These are phyloP conservation scores for Perccottus glenii DNA, from an alignment of 2,113 vertebrate species.

Conservation along the genomic window DNA sequence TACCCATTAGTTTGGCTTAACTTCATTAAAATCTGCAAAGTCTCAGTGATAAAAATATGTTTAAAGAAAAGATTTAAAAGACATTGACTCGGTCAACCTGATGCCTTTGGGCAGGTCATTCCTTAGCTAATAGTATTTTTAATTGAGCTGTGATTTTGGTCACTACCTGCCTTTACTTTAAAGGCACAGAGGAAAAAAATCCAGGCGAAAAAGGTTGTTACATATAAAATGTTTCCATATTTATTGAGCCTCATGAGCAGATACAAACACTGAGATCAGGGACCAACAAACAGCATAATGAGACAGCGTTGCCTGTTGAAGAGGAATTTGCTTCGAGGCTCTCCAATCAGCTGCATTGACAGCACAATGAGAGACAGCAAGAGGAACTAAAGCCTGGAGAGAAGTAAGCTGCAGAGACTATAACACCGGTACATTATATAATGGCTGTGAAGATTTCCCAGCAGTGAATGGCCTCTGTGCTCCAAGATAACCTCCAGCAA, in stretches of 20 bases:
- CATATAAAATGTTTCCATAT: neutral
- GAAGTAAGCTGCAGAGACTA: conserved; percentile 24
- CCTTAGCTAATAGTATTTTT: too few relatives aligned
- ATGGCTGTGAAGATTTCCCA: conserved; percentile 33
- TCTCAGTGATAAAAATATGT: too few relatives aligned
- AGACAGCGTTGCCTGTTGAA: conserved; percentile 6
- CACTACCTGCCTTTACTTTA: too few relatives aligned
- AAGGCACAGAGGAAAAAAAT: too few relatives aligned
- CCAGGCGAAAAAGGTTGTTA: too few relatives aligned
- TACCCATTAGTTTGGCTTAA: too few relatives aligned
- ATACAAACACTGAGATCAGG: conserved; percentile 22
- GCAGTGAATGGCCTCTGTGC: conserved; percentile 11
- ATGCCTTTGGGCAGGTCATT: too few relatives aligned
- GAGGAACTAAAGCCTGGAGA: conserved; percentile 18
- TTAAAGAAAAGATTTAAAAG: too few relatives aligned
- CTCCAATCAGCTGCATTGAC: conserved; percentile 45
- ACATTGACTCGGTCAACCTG: too few relatives aligned
- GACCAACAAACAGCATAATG: conserved; percentile 44
- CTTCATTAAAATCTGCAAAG: too few relatives aligned
- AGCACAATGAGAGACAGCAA: conserved; percentile 25
- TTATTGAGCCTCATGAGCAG: neutral
- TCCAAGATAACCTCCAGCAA: conserved; percentile 34
- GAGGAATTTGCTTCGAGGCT: conserved; percentile 18
- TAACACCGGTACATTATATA: conserved; percentile 38
- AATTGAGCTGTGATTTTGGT: too few relatives aligned